Conservation (phyloP, 2,113 vertebrate genomes). For the Gnathonemus echidnorhynchus region DNA sequence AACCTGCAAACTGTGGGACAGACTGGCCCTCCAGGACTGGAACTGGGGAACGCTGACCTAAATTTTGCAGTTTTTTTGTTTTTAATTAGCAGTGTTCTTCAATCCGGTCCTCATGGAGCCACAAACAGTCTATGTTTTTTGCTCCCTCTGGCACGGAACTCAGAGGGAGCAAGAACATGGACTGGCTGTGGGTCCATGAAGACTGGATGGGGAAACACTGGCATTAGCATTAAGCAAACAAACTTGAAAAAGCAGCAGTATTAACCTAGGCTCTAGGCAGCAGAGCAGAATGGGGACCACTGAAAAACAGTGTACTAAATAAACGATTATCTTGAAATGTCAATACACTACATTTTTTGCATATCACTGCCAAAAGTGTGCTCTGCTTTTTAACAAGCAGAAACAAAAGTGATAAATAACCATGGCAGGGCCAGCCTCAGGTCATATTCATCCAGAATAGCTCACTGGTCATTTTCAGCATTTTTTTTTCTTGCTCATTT, state of each 20-base stretch:
- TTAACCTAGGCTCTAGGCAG: neutral
- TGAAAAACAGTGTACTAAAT: neutral
- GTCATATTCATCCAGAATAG: neutral
- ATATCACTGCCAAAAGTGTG: neutral
- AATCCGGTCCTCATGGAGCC: neutral
- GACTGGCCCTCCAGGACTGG: neutral
- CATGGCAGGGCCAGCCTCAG: neutral
- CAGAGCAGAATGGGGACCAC: neutral
- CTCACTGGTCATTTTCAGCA: neutral
- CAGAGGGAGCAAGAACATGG: neutral
- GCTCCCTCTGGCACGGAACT: neutral
- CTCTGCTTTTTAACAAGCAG: neutral
- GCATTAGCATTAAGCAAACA: neutral
- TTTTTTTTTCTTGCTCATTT: neutral
- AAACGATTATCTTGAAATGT: neutral
- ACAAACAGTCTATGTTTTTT: neutral
- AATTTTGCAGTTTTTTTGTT: neutral
- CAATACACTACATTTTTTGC: neutral
- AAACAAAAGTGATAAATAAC: constrained; percentile 8
- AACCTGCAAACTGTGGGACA: neutral
- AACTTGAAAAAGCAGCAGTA: neutral
- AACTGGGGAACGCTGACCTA: neutral
- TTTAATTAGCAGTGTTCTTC: neutral
- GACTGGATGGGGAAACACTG: neutral
- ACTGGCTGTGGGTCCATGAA: neutral